phyloP scores from a whole-genome alignment of 2,113 vertebrate species.

The Nerophis lumbriciformis region DNA sequence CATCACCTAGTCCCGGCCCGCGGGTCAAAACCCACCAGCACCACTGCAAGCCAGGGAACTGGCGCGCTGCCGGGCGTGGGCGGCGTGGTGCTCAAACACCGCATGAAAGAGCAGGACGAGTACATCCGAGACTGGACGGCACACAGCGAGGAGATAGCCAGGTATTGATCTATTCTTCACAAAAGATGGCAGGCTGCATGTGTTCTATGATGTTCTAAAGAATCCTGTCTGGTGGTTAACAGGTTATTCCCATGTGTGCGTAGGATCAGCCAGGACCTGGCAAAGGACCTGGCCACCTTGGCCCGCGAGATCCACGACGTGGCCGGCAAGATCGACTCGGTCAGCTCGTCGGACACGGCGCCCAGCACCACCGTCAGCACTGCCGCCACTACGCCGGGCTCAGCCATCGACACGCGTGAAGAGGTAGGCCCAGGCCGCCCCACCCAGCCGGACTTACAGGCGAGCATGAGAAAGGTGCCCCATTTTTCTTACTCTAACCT shows the following conservation, averaged over 20 bases:
- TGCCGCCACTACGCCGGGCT: slow-evolving; percentile 97
- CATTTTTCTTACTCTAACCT: slow-evolving; percentile 70
- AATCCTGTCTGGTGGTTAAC: slow-evolving; percentile 72
- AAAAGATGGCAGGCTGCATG: slow-evolving; percentile 9
- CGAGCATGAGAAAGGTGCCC: slow-evolving; percentile 89
- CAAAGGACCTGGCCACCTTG: slow-evolving; percentile 90
- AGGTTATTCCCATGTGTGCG: slow-evolving; percentile 82
- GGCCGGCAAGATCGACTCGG: slow-evolving; percentile 97
- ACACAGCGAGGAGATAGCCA: slow-evolving; percentile 97
- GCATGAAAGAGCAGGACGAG: slow-evolving; percentile 94
- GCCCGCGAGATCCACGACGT: slow-evolving; percentile 99
- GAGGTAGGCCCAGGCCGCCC: slow-evolving; percentile 88
- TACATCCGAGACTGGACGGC: slow-evolving; percentile 98
- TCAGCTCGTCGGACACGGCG: slow-evolving; percentile 97
- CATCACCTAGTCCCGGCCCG: slow-evolving; percentile 79
- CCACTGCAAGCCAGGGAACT: slow-evolving; percentile 17
- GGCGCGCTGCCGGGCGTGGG: slow-evolving; percentile 27
- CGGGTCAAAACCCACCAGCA: slow-evolving; percentile 66
- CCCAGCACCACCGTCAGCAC: slow-evolving; percentile 99
- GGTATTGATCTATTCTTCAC: slow-evolving; percentile 70
- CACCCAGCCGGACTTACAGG: slow-evolving; percentile 70
- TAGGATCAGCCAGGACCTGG: slow-evolving; percentile 98
- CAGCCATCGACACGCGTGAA: slow-evolving; percentile 99
- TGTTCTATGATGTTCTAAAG: slow-evolving; percentile 52
- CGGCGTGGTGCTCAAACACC: slow-evolving; percentile 84